These are phyloP conservation scores for Accipiter virgatus DNA, from an alignment of 2,113 vertebrate species.

Conservation along the genomic window DNA sequence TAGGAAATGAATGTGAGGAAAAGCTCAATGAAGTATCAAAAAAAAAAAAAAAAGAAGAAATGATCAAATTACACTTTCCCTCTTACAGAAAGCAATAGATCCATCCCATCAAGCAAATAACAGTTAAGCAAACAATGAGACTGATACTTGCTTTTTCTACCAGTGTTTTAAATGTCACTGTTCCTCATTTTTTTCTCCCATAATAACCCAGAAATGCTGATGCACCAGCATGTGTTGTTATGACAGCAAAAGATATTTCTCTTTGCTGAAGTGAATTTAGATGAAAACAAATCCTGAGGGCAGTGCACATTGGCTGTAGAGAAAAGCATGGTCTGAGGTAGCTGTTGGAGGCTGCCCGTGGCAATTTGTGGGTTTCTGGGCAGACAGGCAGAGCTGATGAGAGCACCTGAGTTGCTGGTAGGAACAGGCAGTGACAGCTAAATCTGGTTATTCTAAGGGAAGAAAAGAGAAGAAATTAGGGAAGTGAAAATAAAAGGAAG, in stretches of 20 bases:
- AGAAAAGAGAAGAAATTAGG: slow-evolving; percentile 24
- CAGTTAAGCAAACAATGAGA: neutral
- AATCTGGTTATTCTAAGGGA: slow-evolving; percentile 32
- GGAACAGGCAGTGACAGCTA: slow-evolving; percentile 32
- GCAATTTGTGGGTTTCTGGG: neutral
- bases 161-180: slow-evolving; percentile 4
- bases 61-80: neutral
- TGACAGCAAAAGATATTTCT: neutral
- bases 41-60: neutral
- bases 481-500: neutral
- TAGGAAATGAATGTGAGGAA: neutral
- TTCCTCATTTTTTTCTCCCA: neutral
- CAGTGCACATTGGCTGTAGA: neutral
- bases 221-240: neutral
- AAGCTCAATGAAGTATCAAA: neutral
- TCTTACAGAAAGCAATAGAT: neutral
- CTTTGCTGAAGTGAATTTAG: slow-evolving; percentile 14
- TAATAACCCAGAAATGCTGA: slow-evolving; percentile 29
- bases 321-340: neutral
- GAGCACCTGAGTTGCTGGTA: slow-evolving; percentile 5
- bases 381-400: slow-evolving; percentile 33
- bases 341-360: neutral
- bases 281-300: slow-evolving; percentile 48
- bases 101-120: neutral
- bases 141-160: slow-evolving; percentile 14